Percentiles rank a stretch among this genome's conserved stretches.
These are phyloP conservation scores for Chelidonichthys spinosus DNA, from an alignment of 2,797 vertebrate genomes.

Conservation along the genomic window DNA sequence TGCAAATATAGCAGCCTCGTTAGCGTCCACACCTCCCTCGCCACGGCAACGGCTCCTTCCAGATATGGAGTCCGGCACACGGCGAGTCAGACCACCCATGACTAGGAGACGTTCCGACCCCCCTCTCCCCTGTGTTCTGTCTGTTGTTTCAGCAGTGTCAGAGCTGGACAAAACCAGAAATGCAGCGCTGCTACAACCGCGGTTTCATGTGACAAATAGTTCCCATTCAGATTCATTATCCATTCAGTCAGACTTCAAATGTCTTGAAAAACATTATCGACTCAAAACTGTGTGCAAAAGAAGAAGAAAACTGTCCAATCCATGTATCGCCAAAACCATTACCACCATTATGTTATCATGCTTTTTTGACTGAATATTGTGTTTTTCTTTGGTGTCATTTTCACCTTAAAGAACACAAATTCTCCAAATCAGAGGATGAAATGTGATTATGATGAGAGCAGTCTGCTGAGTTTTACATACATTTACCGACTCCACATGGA, in stretches of 20 bases:
- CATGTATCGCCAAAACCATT: too few species aligned
- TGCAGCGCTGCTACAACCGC: background rate
- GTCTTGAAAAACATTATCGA: too few species aligned
- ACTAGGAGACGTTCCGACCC: conserved; percentile 51
- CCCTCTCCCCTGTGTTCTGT: conserved; percentile 32
- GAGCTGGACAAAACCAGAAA: conserved; percentile 26
- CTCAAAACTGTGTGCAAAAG: too few species aligned
- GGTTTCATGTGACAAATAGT: too few species aligned
- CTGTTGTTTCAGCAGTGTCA: conserved; percentile 57
- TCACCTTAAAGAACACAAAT: too few species aligned
- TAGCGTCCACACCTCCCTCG: conserved; percentile 55
- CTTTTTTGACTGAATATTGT: too few species aligned
- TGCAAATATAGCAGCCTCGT: conserved; percentile 41
- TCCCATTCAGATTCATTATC: too few species aligned
- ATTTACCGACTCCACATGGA: background rate
- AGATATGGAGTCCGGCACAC: conserved; percentile 71
- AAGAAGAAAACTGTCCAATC: too few species aligned
- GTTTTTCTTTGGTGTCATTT: too few species aligned
- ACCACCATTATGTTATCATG: too few species aligned
- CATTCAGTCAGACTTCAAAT: too few species aligned
- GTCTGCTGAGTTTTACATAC: background rate
- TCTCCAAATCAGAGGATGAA: too few species aligned
- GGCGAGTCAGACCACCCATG: conserved; percentile 77
- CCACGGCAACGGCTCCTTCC: conserved; percentile 53
- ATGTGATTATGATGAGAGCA: background rate